Base-by-base conservation (phyloP, 2,888 invertebrate genomes). In the Eupsilia transversa region DNA sequence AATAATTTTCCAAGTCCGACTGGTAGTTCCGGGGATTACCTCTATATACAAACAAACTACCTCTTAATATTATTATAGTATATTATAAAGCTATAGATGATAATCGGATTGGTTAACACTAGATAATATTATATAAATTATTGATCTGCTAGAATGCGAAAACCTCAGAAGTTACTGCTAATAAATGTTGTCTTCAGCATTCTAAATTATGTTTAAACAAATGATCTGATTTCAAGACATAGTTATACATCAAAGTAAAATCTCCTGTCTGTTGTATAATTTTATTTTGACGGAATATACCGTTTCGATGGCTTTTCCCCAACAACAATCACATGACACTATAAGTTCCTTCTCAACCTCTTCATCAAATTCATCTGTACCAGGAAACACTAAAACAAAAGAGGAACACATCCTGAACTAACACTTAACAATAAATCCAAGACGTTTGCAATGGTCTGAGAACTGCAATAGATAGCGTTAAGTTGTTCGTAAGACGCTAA, bases 381-480 rank as follows among this genome's bases (percentile, higher is more conserved):
- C 3, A 3, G 17, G 9, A 59, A 2, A 46, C 60, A 20, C 23
- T 60, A 54, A 80, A 74, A 80, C n/a, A 56, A 65, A 60, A 33
- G 20, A 33, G 33, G 30, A 38, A 61, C 59, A 80, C 54, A 41
- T 65, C 56, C 46, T 38, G 57, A 60, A 59, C n/a, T 6, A 56
- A 52, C 43, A 72, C 49, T 52, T n/a, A 68, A 66, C 84, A 67
- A 83, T 79, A 83, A 83, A 82, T 79, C 71, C 33, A 79, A 78
- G 71, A 76, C 69, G n/a, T 84, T 65, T 76, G 56, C 66, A 74
- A 74, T 66, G 72, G 68, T 23, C 56, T 57, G 69, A 35, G 61
- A 80, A 67, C 3, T 75, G 81, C 71, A 76, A 84, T 71, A 73
- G 81, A 84, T 80, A 84, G 69, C 60, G 70, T 69, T 72, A 79